A percentile compares a stretch with the other conserved stretches of the same genome.
phyloP scores from a whole-genome alignment of 2,888 invertebrate genomes.

The Cheilosia vulpina region DNA sequence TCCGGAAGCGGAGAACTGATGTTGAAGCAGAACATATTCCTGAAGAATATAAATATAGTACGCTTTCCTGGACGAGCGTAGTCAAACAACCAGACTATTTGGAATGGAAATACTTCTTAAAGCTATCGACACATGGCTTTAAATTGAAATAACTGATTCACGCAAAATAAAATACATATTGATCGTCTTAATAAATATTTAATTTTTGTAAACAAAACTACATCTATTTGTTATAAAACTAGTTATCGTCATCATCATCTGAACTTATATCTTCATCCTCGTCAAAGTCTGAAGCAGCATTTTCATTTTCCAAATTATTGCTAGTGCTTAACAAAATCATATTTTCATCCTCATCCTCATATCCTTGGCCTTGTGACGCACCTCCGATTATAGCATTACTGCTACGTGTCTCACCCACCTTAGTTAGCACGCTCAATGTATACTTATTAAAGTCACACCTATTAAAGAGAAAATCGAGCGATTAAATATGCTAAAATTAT shows the following conservation, averaged over 20 bases:
- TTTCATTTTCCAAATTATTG: slow-evolving; percentile 49
- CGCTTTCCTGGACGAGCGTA: no score
- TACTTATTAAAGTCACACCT: slow-evolving; percentile 96
- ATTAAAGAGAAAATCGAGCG: slow-evolving; percentile 79
- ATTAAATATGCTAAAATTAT: slow-evolving; percentile 37
- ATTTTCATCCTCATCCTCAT: slow-evolving; percentile 74
- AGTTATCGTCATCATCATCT: slow-evolving; percentile 49
- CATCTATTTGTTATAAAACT: not conserved
- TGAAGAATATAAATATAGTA: no score
- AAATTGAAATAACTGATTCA: no score
- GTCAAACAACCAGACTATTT: no score
- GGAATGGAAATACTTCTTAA: no score
- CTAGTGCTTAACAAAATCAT: slow-evolving; percentile 74
- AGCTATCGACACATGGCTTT: no score
- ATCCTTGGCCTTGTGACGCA: slow-evolving; percentile 7
- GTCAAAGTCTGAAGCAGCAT: slow-evolving; percentile 75
- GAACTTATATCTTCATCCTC: slow-evolving; percentile 77
- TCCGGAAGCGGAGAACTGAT: no score
- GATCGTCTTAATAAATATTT: slow-evolving; percentile 14
- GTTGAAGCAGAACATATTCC: no score
- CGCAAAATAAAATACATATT: no score
- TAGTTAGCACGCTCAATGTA: slow-evolving; percentile 88
- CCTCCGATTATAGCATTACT: not conserved
- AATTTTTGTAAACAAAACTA: slow-evolving; percentile 9
- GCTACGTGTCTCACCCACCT: slow-evolving; percentile 82